A percentile compares a stretch with the other conserved stretches of the same genome.
Evolutionary conservation across 2,888 invertebrate genomes (phyloP).

Genomic region (Thumatha senex): DNA sequence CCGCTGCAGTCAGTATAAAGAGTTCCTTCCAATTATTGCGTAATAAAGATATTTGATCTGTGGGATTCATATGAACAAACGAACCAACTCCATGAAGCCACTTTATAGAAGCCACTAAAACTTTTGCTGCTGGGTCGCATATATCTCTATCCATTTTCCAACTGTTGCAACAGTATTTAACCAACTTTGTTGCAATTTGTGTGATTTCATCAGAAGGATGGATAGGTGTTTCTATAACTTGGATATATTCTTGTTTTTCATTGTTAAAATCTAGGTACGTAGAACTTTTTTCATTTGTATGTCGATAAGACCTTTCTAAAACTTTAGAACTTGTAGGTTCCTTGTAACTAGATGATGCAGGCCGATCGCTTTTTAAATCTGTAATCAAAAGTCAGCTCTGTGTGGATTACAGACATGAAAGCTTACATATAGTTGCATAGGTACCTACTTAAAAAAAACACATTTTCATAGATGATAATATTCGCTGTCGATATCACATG

Average conservation of each 20-base stretch:
- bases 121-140: slow-evolving; percentile 89
- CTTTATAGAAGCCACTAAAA: slow-evolving; percentile 90
- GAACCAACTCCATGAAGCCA: slow-evolving; percentile 92
- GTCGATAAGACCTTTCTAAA: slow-evolving; percentile 27
- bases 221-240: slow-evolving; percentile 36
- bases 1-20: slow-evolving; percentile 92
- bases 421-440: too few species aligned
- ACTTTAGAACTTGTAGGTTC: slow-evolving; percentile 46
- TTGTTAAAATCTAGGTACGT: slow-evolving; percentile 33
- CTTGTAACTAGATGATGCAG: slow-evolving; percentile 46
- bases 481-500: neutral
- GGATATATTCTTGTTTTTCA: slow-evolving; percentile 35
- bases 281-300: slow-evolving; percentile 21
- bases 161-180: slow-evolving; percentile 34
- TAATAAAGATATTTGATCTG: slow-evolving; percentile 89
- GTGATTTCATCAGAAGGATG: slow-evolving; percentile 22
- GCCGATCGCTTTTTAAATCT: slow-evolving; percentile 39
- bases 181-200: slow-evolving; percentile 29
- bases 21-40: slow-evolving; percentile 93
- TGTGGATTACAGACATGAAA: neutral
- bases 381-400: slow-evolving; percentile 5
- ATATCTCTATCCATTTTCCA: slow-evolving; percentile 72
- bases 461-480: neutral
- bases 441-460: too few species aligned
- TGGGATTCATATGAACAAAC: slow-evolving; percentile 85